Base-by-base conservation (phyloP, 2,797 vertebrate species). In the Cyclura pinguis region DNA sequence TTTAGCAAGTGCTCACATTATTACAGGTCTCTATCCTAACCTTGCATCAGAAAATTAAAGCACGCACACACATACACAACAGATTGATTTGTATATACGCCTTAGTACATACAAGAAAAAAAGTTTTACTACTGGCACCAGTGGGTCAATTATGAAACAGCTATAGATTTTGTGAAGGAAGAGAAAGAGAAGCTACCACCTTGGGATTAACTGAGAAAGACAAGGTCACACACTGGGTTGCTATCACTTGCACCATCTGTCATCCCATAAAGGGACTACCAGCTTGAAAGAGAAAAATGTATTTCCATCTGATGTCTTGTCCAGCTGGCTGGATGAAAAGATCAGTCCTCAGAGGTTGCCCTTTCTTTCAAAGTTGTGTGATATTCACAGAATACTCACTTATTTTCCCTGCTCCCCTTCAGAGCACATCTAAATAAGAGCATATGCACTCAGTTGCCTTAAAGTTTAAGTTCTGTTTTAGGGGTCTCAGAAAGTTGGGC, bases 361-460 rank as follows among this genome's bases (percentile, higher is more conserved):
- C 0, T 83, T 20, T 80, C 81, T 80, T 69, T 80, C 18, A 55
- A 7, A 9, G 14, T 86, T 67, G 50, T 55, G 57, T 1, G 38
- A 47, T 89, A 12, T 2, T 87, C 50, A 88, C 81, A 82, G 5
- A 18, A 80, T 32, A 8, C 10, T 55, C 62, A 12, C 62, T 29
- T 86, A 78, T 89, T 81, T 87, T 74, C 69, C 85, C 47, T 88
- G 12, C 20, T 89, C 20, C 35, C 14, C 64, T 81, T 90, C 32
- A 74, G 47, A 32, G 35, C 0, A 35, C 1, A 74, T 59, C 80
- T 2, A 72, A 87, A 55, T 47, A 86, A 73, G 42, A 86, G 83
- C 84, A n/a, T 78, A 27, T 72, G 42, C 14, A 47, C 32, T 81
- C 29, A 86, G 62, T 50, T 24, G 2, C 38, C 62, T 80, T n/a